Evolutionary conservation across 2,888 invertebrate genomes (phyloP).

Genomic region (Philhelius pedissequus): DNA sequence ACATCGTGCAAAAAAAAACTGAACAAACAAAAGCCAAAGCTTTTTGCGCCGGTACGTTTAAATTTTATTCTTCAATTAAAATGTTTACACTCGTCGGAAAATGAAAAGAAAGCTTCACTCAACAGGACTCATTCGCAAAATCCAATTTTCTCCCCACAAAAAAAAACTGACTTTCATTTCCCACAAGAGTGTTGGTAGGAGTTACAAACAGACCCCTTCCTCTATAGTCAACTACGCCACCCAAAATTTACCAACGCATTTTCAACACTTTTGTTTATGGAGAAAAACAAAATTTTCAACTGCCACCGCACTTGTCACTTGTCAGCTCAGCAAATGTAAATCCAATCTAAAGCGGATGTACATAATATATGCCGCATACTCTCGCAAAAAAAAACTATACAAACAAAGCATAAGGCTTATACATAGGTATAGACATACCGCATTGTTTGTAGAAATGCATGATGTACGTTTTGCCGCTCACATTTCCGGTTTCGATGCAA

Average conservation of each 20-base stretch:
- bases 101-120: constrained; percentile 39
- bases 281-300: constrained; percentile 60
- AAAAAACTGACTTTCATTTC: background rate
- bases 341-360: constrained; percentile 66
- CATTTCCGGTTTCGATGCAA: no score
- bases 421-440: background rate
- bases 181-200: background rate
- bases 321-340: constrained; percentile 69
- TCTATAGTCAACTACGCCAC: background rate
- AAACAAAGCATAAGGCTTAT: background rate
- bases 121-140: constrained; percentile 17
- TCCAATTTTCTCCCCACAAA: constrained; percentile 34
- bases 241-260: constrained; percentile 37
- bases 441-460: constrained; percentile 14
- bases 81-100: constrained; percentile 53
- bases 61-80: constrained; percentile 60
- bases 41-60: constrained; percentile 4
- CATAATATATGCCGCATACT: background rate
- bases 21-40: background rate
- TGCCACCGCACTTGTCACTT: constrained; percentile 68
- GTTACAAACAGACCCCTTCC: background rate
- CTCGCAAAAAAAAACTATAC: background rate
- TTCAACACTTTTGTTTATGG: constrained; percentile 47
- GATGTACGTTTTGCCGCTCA: background rate
- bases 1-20: background rate